These are phyloP conservation scores for Ophioninae sp. DNA, from an alignment of 2,888 invertebrate species.

Conservation along the genomic window DNA sequence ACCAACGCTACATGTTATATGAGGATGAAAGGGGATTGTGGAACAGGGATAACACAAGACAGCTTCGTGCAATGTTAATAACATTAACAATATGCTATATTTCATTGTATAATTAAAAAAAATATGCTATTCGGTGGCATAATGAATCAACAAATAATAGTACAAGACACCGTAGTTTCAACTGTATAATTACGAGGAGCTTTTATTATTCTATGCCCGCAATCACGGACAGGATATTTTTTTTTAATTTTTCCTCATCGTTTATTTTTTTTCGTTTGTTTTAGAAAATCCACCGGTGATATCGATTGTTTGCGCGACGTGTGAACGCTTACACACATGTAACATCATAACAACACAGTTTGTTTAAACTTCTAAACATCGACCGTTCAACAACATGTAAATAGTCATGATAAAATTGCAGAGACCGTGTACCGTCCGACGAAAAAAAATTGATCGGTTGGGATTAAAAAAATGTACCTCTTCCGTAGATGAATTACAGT, in stretches of 20 bases:
- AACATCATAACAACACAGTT: conserved; percentile 58
- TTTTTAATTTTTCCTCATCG: not conserved
- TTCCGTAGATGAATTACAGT: not conserved
- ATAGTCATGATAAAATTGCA: conserved; percentile 44
- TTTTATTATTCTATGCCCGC: conserved; percentile 15
- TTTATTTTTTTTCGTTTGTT: not conserved
- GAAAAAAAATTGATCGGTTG: not conserved
- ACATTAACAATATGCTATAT: not conserved
- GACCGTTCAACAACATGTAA: conserved; percentile 69
- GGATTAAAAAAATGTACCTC: not conserved
- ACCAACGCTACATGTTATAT: not conserved
- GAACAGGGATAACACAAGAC: not conserved
- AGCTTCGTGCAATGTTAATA: not conserved
- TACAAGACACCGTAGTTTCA: conserved; percentile 9
- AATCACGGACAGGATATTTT: not conserved
- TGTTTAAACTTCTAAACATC: conserved; percentile 64
- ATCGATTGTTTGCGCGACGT: conserved; percentile 13
- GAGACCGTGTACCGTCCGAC: not conserved
- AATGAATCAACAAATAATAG: conserved; percentile 22
- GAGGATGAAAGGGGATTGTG: not conserved
- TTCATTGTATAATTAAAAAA: not conserved
- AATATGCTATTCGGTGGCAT: not conserved
- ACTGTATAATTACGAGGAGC: conserved; percentile 9
- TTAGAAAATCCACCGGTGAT: conserved; percentile 35
- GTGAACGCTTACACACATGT: conserved; percentile 3